Conservation (phyloP, 2,113 vertebrate species). For the Tapirus terrestris region DNA sequence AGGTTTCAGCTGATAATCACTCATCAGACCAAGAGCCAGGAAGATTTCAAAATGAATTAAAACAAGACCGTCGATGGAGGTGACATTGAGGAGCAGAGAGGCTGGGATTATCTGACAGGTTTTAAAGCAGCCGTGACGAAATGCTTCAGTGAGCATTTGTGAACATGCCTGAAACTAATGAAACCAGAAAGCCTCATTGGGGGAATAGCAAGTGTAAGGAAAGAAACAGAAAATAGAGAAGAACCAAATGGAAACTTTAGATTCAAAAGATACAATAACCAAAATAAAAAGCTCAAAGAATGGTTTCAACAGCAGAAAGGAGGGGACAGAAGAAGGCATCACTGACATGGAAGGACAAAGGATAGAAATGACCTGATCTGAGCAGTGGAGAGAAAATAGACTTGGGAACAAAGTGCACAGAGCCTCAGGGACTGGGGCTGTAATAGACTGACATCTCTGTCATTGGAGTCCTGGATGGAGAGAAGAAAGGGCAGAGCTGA, state of each 20-base stretch:
- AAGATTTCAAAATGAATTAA: not conserved
- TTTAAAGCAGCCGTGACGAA: not conserved
- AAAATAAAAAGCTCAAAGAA: not conserved
- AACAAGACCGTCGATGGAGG: too few species aligned
- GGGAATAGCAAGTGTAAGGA: not conserved
- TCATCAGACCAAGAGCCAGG: not conserved
- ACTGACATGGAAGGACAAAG: not conserved
- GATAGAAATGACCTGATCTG: not conserved
- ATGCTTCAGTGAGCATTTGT: not conserved
- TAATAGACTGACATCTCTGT: accelerated
- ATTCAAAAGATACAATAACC: not conserved
- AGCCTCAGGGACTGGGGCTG: not conserved
- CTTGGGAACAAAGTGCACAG: not conserved
- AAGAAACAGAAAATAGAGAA: not conserved
- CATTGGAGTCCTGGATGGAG: too few species aligned
- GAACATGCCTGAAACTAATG: too few species aligned
- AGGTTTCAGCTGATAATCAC: not conserved
- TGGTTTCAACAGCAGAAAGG: not conserved
- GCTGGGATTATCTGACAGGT: not conserved
- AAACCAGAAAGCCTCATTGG: not conserved
- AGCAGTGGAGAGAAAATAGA: not conserved
- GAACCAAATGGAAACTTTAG: not conserved
- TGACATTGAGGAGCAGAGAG: not conserved
- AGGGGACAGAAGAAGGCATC: not conserved
- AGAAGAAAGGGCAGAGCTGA: not conserved